These are phyloP conservation scores for Rattus rattus DNA, from an alignment of 2,113 vertebrate species.

Conservation along the genomic window DNA sequence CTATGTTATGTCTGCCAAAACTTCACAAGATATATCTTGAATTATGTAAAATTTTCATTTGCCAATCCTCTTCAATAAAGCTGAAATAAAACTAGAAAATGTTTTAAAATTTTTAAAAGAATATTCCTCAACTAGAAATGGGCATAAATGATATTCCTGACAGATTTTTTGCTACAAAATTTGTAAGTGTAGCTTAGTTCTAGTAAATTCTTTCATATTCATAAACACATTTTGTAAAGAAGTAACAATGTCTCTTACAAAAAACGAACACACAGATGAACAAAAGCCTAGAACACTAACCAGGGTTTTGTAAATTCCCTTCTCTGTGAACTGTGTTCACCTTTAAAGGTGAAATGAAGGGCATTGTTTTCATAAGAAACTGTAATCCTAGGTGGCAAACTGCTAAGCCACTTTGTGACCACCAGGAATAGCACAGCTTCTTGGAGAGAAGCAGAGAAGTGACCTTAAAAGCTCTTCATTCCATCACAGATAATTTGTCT, in stretches of 20 bases:
- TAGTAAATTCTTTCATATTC: conserved; percentile 21
- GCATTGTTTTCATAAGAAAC: conserved; percentile 64
- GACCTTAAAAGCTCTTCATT: background rate
- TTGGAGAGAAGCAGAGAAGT: background rate
- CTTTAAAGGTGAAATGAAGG: conserved; percentile 76
- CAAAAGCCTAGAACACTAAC: conserved; percentile 33
- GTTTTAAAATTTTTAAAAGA: background rate
- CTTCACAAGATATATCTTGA: background rate
- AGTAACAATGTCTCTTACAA: background rate
- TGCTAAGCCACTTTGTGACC: conserved; percentile 69
- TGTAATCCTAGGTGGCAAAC: conserved; percentile 71
- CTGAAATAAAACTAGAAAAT: background rate
- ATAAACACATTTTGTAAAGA: conserved; percentile 15
- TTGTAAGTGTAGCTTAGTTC: background rate
- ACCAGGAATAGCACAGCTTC: conserved; percentile 21
- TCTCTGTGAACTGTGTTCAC: conserved; percentile 57
- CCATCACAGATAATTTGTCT: background rate
- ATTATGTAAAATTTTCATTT: background rate
- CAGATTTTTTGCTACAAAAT: background rate
- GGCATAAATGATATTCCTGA: background rate
- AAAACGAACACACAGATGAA: background rate
- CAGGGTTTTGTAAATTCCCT: conserved; percentile 1
- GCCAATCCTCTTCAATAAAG: background rate
- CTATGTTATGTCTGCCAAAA: background rate
- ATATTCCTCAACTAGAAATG: background rate